Base-by-base conservation (phyloP, 2,888 invertebrate genomes). In the Acleris cristana region DNA sequence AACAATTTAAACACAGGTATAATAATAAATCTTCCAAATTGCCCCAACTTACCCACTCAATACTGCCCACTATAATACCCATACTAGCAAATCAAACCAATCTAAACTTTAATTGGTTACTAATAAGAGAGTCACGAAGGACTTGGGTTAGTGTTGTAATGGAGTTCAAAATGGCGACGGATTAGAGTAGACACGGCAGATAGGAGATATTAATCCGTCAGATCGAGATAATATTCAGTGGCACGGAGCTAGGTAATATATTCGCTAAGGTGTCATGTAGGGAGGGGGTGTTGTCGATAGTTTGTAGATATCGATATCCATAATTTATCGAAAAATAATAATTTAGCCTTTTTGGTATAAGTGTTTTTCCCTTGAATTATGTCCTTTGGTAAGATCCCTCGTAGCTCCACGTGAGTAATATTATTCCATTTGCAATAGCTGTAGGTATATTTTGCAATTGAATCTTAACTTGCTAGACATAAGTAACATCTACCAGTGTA, bases 211-310 rank as follows among this genome's bases (percentile, higher is more conserved):
- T 91, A 90, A 91, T 91, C 91, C 89, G 82, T 88, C 89, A 87
- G 89, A 88, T 91, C 78, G 85, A 90, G 91, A 92, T 91, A 90
- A 92, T 90, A 92, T 90, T 92, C 90, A 85, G 87, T 80, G 87
- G 90, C 91, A 91, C 90, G 91, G 81, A 87, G 59, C 65, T 64
- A 69, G 72, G 89, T 89, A 88, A 88, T 90, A 85, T 89, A 89
- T 88, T 88, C 84, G 79, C 76, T 72, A 89, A 91, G 90, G 90
- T 91, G 90, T 85, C 83, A 76, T 63, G 61, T 76, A 83, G 80
- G 67, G 78, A 69, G 70, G 79, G 67, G 55, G 57, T 21, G n/a
- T 7, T 61, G 66, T 18, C 40, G 45, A 44, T 58, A 26, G 16
- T 21, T 54, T 70, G 61, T 71, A 69, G 68, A 74, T 67, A 60